A percentile compares a stretch with the other conserved stretches of the same genome.
Evolutionary conservation across 1,140 invertebrate species (phyloP).

Genomic region (Ctenoplectra terminalis): DNA sequence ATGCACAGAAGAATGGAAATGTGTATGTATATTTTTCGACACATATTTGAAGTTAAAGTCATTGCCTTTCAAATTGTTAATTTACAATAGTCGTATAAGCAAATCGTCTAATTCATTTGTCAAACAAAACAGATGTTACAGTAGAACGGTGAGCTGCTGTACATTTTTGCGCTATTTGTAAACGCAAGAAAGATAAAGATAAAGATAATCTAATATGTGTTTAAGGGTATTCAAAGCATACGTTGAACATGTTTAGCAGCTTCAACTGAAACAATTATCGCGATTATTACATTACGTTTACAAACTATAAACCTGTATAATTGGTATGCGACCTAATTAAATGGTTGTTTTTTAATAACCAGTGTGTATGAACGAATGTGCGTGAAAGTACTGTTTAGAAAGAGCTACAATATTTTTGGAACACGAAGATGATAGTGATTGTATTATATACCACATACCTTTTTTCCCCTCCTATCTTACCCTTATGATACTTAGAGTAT

Average conservation of each 20-base stretch:
- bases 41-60: slow-evolving; percentile 46
- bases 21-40: slow-evolving; percentile 45
- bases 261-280: slow-evolving; percentile 16
- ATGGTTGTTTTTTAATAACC: slow-evolving; percentile 45
- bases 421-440: slow-evolving; percentile 69
- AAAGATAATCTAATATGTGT: slow-evolving; percentile 4
- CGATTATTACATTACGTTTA: slow-evolving; percentile 47
- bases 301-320: slow-evolving; percentile 50
- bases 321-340: slow-evolving; percentile 52
- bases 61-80: slow-evolving; percentile 56
- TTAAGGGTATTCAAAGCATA: background rate
- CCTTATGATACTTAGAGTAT: slow-evolving; percentile 66
- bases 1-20: background rate
- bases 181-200: background rate
- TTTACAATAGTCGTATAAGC: background rate
- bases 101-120: slow-evolving; percentile 2
- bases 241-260: background rate
- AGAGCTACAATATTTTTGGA: slow-evolving; percentile 72
- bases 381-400: slow-evolving; percentile 55
- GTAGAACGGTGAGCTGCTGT: slow-evolving; percentile 7
- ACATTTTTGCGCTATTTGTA: slow-evolving; percentile 16
- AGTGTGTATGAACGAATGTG: slow-evolving; percentile 44
- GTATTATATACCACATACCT: slow-evolving; percentile 66
- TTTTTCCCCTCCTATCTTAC: slow-evolving; percentile 53
- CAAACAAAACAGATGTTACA: background rate